A percentile compares a stretch with the other conserved stretches of the same genome.
Evolutionary conservation across 2,888 invertebrate genomes (phyloP).

Genomic region (Parnassius glacialis): DNA sequence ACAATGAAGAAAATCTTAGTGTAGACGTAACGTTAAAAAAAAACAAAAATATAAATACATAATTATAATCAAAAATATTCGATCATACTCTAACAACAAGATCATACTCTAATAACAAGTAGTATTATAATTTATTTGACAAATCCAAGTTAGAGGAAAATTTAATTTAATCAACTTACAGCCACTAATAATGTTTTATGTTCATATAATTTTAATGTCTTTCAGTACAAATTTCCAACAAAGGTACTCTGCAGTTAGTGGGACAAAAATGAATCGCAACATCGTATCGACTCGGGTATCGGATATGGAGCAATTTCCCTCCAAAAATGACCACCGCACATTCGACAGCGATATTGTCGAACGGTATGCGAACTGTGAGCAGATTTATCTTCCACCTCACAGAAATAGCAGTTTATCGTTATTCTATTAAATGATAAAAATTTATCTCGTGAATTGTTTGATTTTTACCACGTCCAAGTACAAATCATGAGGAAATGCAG

Average conservation of each 20-base stretch:
- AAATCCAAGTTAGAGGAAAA: no score
- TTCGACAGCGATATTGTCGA: constrained; percentile 51
- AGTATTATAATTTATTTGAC: no score
- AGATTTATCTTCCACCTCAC: constrained; percentile 16
- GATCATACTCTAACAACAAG: no score
- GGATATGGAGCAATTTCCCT: constrained; percentile 77
- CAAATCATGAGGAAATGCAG: no score
- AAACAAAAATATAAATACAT: no score
- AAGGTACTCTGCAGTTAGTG: constrained; percentile 34
- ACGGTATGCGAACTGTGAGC: constrained; percentile 14
- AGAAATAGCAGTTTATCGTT: constrained; percentile 1
- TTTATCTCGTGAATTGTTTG: background rate
- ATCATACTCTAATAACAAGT: no score
- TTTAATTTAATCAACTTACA: no score
- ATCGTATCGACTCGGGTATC: constrained; percentile 59
- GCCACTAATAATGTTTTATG: no score
- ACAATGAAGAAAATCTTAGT: no score
- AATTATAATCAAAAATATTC: no score
- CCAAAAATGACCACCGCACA: constrained; percentile 66
- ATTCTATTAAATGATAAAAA: constrained; percentile 19
- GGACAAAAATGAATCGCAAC: constrained; percentile 48
- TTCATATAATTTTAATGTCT: background rate
- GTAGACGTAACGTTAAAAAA: no score
- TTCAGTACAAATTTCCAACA: constrained; percentile 13
- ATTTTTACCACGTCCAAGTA: no score